A percentile compares a stretch with the other conserved stretches of the same genome.
phyloP scores from a whole-genome alignment of 2,113 vertebrate species.

The Macquaria ambigua region DNA sequence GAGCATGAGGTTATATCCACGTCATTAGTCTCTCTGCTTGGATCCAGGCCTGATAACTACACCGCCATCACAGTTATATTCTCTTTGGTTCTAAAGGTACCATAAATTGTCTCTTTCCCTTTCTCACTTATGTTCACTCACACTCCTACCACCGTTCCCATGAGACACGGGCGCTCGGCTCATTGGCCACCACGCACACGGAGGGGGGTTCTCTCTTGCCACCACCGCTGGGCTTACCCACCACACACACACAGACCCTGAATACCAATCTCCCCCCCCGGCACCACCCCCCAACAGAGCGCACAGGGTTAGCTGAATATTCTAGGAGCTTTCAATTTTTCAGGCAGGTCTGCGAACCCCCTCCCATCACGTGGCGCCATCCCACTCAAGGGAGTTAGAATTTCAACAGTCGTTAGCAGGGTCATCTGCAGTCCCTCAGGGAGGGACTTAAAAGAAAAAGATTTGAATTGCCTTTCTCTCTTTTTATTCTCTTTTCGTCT shows the following conservation, averaged over 20 bases:
- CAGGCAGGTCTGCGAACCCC: constrained; percentile 74
- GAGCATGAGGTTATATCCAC: constrained; percentile 65
- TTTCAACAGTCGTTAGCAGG: constrained; percentile 76
- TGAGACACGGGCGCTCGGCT: constrained; percentile 55
- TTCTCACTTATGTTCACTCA: constrained; percentile 35
- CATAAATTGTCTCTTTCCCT: constrained; percentile 62
- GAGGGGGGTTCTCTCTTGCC: constrained; percentile 49
- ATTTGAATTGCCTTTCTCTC: constrained; percentile 68
- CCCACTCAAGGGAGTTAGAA: constrained; percentile 73
- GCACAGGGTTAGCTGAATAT: constrained; percentile 75
- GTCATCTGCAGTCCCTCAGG: constrained; percentile 75
- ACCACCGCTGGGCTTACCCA: constrained; percentile 62
- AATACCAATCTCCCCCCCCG: constrained; percentile 64
- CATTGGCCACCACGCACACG: constrained; percentile 68
- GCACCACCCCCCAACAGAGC: constrained; percentile 63
- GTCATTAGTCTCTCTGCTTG: constrained; percentile 72
- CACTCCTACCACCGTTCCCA: constrained; percentile 58
- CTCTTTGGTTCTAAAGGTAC: constrained; percentile 64
- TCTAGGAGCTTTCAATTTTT: constrained; percentile 80
- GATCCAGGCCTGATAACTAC: constrained; percentile 61
- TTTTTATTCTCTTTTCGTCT: constrained; percentile 54
- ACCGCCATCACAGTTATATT: constrained; percentile 44
- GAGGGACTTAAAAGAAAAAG: constrained; percentile 73
- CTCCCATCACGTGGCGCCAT: constrained; percentile 60
- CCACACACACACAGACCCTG: constrained; percentile 51